Evolutionary conservation across 2,888 invertebrate genomes (phyloP), one percentile per base, ranked within the genome.

Genomic region (Elmis aenea): DNA sequence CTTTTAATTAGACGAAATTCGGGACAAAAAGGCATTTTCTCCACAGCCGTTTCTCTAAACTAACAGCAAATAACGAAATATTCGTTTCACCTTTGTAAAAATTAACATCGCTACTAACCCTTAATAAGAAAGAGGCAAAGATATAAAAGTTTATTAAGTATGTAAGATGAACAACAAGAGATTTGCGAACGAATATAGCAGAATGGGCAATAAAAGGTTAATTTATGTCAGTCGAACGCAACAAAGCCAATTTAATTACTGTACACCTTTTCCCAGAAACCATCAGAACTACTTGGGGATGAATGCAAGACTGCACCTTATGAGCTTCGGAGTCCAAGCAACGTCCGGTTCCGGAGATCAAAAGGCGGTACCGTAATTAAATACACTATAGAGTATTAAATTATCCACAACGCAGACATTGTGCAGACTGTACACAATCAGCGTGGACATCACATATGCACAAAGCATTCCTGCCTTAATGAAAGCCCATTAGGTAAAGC

Each of bases 401-500:
- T 66, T 65, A 65, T 64, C 59, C 57, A 56, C 50, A 49, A 37
- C 45, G 35, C 26, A 39, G 41, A 43, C 45, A 54, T 54, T 58
- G 57, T 54, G 47, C 56, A 52, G 59, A 57, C 55, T 57, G 59
- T 57, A 61, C 58, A 61, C 61, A 62, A 62, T 62, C 61, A 63
- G 57, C 60, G 59, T 58, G 60, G 61, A 64, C 65, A 62, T 66
- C 65, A 62, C 64, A 64, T 64, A 66, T 66, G 64, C 65, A 66
- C 65, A 66, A 66, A 66, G 66, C 64, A 64, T 66, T 65, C 63
- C 64, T 57, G 58, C 59, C 62, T 63, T 64, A 66, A 66, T 66
- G 65, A 66, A 66, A 64, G 62, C 58, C 64, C 65, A 65, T 66
- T 66, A 64, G 64, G 62, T 64, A 64, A 65, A 66, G 62, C 62